A percentile compares a stretch with the other conserved stretches of the same genome.
These are phyloP conservation scores for Sesamia nonagrioides DNA, from an alignment of 1,140 invertebrate species.

Conservation along the genomic window DNA sequence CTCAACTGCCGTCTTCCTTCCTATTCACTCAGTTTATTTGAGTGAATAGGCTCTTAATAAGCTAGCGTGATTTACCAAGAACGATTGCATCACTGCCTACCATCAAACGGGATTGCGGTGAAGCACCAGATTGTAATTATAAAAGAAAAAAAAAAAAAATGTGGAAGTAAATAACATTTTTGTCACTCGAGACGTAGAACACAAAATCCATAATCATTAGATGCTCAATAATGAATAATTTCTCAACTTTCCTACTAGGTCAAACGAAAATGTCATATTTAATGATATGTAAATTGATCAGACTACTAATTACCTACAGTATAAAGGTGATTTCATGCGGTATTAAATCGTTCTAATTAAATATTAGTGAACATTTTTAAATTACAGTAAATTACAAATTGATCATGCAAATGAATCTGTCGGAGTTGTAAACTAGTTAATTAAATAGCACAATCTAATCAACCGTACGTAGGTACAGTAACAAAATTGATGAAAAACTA, in stretches of 20 bases:
- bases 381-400: slow-evolving; percentile 30
- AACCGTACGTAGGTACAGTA: background rate
- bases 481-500: slow-evolving; percentile 5
- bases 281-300: slow-evolving; percentile 21
- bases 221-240: background rate
- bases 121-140: too few species aligned
- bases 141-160: too few species aligned
- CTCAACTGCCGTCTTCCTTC: too few species aligned
- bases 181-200: too few species aligned
- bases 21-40: too few species aligned
- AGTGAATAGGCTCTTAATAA: too few species aligned
- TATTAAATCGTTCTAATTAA: slow-evolving; percentile 37
- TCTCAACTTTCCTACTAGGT: background rate
- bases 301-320: slow-evolving; percentile 17
- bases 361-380: slow-evolving; percentile 18
- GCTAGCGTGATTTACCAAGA: too few species aligned
- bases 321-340: background rate
- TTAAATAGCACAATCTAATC: slow-evolving; percentile 21
- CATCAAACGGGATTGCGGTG: too few species aligned
- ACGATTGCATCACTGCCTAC: too few species aligned
- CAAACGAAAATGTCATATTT: background rate
- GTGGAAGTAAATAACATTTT: too few species aligned
- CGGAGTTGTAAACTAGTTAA: background rate
- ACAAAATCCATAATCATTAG: background rate
- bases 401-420: slow-evolving; percentile 1